Base-by-base conservation (phyloP, 2,797 vertebrate species). In the Oryzias sinensis region DNA sequence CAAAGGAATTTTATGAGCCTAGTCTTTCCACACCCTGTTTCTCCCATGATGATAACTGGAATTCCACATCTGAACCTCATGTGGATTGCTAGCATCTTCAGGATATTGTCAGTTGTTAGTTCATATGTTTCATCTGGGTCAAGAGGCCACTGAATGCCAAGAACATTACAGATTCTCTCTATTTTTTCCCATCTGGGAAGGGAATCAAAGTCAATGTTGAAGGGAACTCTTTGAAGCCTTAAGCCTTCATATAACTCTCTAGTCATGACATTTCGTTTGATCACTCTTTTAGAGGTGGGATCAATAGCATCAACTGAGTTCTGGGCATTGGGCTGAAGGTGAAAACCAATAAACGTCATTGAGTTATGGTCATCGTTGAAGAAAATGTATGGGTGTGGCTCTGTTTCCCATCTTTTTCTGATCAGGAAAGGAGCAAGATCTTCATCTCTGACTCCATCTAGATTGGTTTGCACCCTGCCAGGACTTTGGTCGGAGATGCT, bases 281-380 rank as follows among this genome's bases (percentile, higher is more conserved):
- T 96, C 18, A 98, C 52, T 0, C 0, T 67, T 64, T 81, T 42
- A 0, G 86, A 88, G 27, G 53, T 53, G 45, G 89, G 94, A 16
- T 93, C 91, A 59, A 99, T 61, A 4, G 96, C 97, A 59, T 98
- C 94, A 0, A 96, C 80, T 55, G 2, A 61, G 46, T 88, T 80
- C 15, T 90, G 67, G 0, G 18, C 43, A 77, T 68, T 56, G 16
- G 8, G 56, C 52, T 78, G 62, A 18, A 97, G 88, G 77, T 99
- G 93, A 77, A 99, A 98, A n/a, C 97, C 97, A 24, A 99, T 93
- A 79, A 99, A 99, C 0, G 97, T 99, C 95, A 99, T 96, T 63
- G 96, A 97, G 3, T 61, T 65, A 1, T 82, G 94, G 68, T 99
- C 97, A 6, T 83, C 90, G 1, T 99, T 99, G 76, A 99, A 99